A percentile compares a stretch with the other conserved stretches of the same genome.
phyloP scores from a whole-genome alignment of 2,888 invertebrate species.

The Rhingia rostrata region DNA sequence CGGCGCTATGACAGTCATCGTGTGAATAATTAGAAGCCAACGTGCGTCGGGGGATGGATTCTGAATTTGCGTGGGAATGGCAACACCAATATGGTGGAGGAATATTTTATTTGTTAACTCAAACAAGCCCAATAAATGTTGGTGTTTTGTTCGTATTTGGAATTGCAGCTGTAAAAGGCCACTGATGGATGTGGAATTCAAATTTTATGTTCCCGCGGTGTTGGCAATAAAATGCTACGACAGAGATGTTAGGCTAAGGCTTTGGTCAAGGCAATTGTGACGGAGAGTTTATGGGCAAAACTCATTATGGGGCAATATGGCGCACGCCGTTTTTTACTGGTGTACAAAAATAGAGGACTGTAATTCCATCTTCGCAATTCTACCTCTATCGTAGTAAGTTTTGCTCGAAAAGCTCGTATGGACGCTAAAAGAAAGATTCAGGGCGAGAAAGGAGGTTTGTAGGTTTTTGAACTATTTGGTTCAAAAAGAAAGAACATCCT shows the following conservation, averaged over 20 bases:
- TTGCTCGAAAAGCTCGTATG: no score
- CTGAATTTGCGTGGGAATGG: constrained; percentile 31
- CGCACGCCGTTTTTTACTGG: no score
- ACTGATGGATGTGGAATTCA: constrained; percentile 49
- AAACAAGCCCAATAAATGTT: constrained; percentile 27
- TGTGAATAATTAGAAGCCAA: constrained; percentile 9
- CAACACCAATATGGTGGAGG: neutral
- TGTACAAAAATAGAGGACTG: no score
- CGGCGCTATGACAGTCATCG: neutral
- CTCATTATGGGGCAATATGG: neutral
- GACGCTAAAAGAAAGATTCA: no score
- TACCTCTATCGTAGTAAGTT: no score
- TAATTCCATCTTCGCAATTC: no score
- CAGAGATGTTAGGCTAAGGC: constrained; percentile 6
- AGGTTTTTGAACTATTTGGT: no score
- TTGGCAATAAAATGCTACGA: constrained; percentile 29
- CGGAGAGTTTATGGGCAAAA: constrained; percentile 14
- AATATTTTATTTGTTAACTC: constrained; percentile 14
- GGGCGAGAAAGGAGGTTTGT: no score
- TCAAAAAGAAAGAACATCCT: no score
- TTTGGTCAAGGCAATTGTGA: constrained; percentile 27
- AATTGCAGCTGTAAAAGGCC: constrained; percentile 13
- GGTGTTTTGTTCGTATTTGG: constrained; percentile 10
- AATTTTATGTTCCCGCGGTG: constrained; percentile 43
- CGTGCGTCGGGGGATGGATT: neutral